These are phyloP conservation scores for Aythya baeri DNA, from an alignment of 2,113 vertebrate genomes.

Conservation along the genomic window DNA sequence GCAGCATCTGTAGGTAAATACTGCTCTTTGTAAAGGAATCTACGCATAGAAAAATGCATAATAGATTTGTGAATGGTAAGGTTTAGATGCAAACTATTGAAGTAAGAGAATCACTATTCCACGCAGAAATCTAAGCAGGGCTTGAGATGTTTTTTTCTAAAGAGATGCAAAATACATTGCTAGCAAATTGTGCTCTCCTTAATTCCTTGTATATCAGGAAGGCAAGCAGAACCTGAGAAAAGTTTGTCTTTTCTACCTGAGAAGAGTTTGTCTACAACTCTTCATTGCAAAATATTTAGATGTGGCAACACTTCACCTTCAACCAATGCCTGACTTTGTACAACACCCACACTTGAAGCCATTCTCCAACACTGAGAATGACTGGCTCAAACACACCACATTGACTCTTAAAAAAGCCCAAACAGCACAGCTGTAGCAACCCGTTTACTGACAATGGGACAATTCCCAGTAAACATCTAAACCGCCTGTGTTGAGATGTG, in stretches of 20 bases:
- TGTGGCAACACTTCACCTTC: not conserved
- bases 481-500: not conserved
- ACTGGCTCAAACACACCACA: not conserved
- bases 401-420: not conserved
- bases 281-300: not conserved
- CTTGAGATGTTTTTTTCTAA: not conserved
- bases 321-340: not conserved
- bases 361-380: not conserved
- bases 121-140: not conserved
- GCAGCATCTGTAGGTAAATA: slow-evolving; percentile 3
- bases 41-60: not conserved
- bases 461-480: not conserved
- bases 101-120: not conserved
- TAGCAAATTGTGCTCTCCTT: not conserved
- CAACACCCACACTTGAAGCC: not conserved
- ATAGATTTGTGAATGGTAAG: not conserved
- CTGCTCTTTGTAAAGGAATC: not conserved
- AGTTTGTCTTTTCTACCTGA: not conserved
- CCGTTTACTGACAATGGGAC: not conserved
- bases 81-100: not conserved
- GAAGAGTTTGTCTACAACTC: not conserved
- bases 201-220: not conserved
- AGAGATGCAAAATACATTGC: not conserved
- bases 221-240: not conserved
- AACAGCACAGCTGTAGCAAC: not conserved